phyloP scores from a whole-genome alignment of 2,113 vertebrate genomes.

The Tympanuchus pallidicinctus region DNA sequence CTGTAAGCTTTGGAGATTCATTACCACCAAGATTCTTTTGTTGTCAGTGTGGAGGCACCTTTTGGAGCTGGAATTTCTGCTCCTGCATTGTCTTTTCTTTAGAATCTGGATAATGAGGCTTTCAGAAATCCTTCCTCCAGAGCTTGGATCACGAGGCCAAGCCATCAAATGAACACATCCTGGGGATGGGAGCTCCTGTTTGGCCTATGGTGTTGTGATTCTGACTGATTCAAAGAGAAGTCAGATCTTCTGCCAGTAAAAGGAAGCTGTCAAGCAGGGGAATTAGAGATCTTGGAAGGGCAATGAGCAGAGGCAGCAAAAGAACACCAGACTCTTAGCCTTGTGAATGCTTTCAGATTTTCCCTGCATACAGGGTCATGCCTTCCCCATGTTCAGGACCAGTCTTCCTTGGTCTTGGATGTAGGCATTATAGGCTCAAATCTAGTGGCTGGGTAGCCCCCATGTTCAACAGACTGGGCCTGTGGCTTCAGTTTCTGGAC shows the following conservation, averaged over 20 bases:
- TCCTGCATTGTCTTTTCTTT: not conserved
- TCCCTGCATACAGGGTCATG: not conserved
- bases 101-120: too few relatives aligned
- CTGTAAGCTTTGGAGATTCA: not conserved
- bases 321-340: not conserved
- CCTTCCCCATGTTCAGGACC: not conserved
- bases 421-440: not conserved
- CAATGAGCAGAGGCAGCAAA: not conserved
- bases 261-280: not conserved
- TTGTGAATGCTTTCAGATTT: not conserved
- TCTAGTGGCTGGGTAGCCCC: not conserved
- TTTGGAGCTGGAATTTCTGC: not conserved
- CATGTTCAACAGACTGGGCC: not conserved
- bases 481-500: not conserved
- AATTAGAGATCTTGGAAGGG: not conserved
- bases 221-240: not conserved
- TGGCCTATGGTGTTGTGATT: not conserved
- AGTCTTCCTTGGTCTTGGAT: not conserved
- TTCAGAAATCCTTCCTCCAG: too few relatives aligned
- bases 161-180: not conserved
- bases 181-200: not conserved
- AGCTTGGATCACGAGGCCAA: not conserved
- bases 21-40: not conserved
- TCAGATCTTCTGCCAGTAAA: not conserved
- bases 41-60: not conserved